Percentiles rank a stretch among this genome's conserved stretches.
Evolutionary conservation across 1,140 invertebrate species (phyloP).

Genomic region (Pseudoatta argentina): DNA sequence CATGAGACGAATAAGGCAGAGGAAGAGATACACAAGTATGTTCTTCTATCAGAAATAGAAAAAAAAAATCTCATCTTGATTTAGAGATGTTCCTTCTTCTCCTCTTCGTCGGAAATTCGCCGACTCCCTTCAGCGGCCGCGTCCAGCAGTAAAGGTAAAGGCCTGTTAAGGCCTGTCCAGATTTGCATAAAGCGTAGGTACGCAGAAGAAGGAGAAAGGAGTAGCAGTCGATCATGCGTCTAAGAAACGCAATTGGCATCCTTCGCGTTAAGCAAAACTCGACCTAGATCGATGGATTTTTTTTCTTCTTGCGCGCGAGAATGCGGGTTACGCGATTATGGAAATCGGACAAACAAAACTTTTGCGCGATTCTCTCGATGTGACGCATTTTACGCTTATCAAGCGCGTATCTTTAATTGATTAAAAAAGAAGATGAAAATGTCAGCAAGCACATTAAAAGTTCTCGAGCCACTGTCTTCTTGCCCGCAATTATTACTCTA

Average conservation of each 20-base stretch:
- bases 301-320: background rate
- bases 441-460: background rate
- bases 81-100: background rate
- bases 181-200: slow-evolving; percentile 32
- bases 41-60: background rate
- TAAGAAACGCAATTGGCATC: slow-evolving; percentile 15
- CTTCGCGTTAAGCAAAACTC: slow-evolving; percentile 28
- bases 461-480: background rate
- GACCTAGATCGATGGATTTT: slow-evolving; percentile 22
- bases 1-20: background rate
- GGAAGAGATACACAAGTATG: background rate
- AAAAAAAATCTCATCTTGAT: background rate
- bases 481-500: background rate
- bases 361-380: background rate
- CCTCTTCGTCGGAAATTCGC: background rate
- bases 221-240: background rate
- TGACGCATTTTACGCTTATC: background rate
- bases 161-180: background rate
- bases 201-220: slow-evolving; percentile 9
- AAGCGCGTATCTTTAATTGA: background rate
- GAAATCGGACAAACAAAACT: background rate
- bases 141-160: background rate
- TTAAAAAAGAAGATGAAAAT: background rate
- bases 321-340: slow-evolving; percentile 22
- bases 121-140: background rate